Evolutionary conservation across 2,888 invertebrate genomes (phyloP).

Genomic region (Carpatolechia fugitivella): DNA sequence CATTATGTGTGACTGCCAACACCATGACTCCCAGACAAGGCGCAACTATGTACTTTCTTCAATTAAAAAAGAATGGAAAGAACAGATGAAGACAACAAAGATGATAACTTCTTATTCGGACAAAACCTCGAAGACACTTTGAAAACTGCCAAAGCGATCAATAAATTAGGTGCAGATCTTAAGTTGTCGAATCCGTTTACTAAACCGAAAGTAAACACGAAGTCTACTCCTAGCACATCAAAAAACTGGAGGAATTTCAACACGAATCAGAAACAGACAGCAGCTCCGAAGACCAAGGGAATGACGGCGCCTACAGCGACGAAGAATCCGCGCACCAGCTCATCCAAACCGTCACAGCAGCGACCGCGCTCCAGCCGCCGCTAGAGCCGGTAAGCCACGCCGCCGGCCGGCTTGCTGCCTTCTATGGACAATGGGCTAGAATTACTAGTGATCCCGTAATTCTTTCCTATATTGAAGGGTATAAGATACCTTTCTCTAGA

Average conservation of each 20-base stretch:
- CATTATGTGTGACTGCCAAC: constrained; percentile 9
- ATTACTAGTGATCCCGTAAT: constrained; percentile 15
- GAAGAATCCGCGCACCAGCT: background rate
- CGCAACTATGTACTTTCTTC: background rate
- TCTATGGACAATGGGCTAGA: constrained; percentile 14
- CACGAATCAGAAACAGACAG: background rate
- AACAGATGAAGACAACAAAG: background rate
- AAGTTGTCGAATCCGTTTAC: background rate
- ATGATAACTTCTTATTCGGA: constrained; percentile 1
- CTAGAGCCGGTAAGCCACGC: constrained; percentile 16
- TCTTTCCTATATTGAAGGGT: constrained; percentile 12
- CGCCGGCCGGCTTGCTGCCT: constrained; percentile 14
- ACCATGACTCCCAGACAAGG: background rate
- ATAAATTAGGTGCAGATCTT: constrained; percentile 5
- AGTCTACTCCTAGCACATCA: background rate
- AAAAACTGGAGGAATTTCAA: constrained; percentile 3
- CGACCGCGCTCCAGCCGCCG: background rate
- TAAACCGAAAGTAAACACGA: background rate
- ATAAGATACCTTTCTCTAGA: background rate
- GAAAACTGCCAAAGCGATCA: constrained; percentile 8
- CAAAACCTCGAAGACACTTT: constrained; percentile 2
- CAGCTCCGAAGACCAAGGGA: background rate
- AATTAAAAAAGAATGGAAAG: constrained; percentile 5
- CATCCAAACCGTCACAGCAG: background rate
- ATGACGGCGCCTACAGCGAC: background rate